These are phyloP conservation scores for Andrena hattorfiana DNA, from an alignment of 2,888 invertebrate genomes.

Conservation along the genomic window DNA sequence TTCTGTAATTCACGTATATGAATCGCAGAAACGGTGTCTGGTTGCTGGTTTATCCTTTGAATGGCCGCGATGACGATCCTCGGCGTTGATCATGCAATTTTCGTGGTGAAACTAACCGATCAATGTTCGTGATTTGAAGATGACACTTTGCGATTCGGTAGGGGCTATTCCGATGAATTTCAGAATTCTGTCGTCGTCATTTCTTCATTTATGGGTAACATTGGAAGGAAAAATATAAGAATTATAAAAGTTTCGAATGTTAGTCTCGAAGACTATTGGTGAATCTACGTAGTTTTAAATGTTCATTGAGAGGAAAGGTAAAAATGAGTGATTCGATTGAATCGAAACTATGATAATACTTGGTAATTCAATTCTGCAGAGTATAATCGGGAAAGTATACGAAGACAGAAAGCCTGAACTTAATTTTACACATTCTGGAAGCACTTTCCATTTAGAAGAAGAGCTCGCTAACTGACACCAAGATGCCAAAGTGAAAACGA, in stretches of 20 bases:
- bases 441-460: neutral
- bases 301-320: too few relatives aligned
- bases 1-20: constrained; percentile 22
- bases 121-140: too few relatives aligned
- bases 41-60: constrained; percentile 3
- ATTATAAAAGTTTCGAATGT: too few relatives aligned
- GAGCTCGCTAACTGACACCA: constrained; percentile 68
- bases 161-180: too few relatives aligned
- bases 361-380: neutral
- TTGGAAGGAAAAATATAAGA: too few relatives aligned
- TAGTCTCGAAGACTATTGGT: too few relatives aligned
- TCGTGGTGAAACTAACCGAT: neutral
- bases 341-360: too few relatives aligned
- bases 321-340: too few relatives aligned
- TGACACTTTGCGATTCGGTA: too few relatives aligned
- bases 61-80: neutral
- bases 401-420: neutral
- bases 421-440: neutral
- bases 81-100: neutral
- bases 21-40: constrained; percentile 14
- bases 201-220: too few relatives aligned
- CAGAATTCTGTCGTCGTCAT: too few relatives aligned
- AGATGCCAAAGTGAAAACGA: constrained; percentile 55
- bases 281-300: too few relatives aligned
- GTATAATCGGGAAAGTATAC: neutral